Conservation (phyloP, 2,888 invertebrate genomes). For the Brenthis ino region DNA sequence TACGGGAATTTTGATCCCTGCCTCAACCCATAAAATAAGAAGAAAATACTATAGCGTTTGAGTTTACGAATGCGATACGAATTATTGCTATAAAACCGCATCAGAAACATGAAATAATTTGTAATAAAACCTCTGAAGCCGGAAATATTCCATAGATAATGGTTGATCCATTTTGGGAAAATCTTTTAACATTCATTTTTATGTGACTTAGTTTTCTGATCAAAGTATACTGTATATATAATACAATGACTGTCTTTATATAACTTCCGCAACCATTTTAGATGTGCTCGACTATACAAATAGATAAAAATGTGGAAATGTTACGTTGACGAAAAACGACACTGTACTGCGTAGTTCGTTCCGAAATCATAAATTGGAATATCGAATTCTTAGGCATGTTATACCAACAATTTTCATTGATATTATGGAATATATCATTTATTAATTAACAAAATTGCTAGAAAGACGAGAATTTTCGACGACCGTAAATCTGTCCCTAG, state of each 20-base stretch:
- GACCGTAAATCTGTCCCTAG: conserved; percentile 25
- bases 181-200: background rate
- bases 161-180: background rate
- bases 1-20: conserved; percentile 28
- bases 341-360: too few species aligned
- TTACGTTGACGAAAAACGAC: too few species aligned
- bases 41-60: conserved; percentile 26
- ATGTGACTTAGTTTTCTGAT: too few species aligned
- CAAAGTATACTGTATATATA: too few species aligned
- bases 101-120: conserved; percentile 17
- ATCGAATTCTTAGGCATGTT: background rate
- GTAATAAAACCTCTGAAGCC: conserved; percentile 10
- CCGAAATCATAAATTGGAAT: too few species aligned
- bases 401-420: background rate
- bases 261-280: too few species aligned
- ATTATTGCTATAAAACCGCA: conserved; percentile 25
- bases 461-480: conserved; percentile 15
- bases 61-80: conserved; percentile 28
- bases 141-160: conserved; percentile 8
- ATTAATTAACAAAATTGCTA: conserved; percentile 21
- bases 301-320: too few species aligned
- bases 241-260: too few species aligned
- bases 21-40: conserved; percentile 26
- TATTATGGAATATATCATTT: background rate
- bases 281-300: too few species aligned